Base-by-base conservation (phyloP, 2,797 vertebrate species). In the Lagodon rhomboides region DNA sequence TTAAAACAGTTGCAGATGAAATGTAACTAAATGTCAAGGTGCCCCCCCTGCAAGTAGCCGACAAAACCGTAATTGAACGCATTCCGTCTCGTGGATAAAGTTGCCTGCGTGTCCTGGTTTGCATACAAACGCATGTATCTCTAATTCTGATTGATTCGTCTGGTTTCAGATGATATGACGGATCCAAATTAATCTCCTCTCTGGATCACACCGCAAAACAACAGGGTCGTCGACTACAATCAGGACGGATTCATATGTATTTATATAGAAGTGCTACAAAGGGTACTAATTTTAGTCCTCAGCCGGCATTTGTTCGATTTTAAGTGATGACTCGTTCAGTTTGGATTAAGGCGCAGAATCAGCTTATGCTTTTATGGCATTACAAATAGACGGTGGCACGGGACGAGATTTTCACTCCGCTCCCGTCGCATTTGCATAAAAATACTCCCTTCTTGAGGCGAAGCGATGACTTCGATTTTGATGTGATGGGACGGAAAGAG, bases 1-100 rank as follows among this genome's bases (percentile, higher is more conserved):
- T 78, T 66, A 49, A 62, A 60, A 56, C 5, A n/a, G 11, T 16
- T n/a, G 44, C 27, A 56, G 5, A 58, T 30, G 12, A 46, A 12
- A 60, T 71, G 8, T 68, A 17, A 64, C 12, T 47, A 46, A 56
- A 79, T 47, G 41, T 62, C 3, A 27, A 54, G n/a, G 5, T 60
- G n/a, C 25, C 50, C 23, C 50, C 23, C 22, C 23, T 4, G 3
- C 20, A 61, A 43, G 13, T 47, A 46, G 17, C 27, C 34, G 13
- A 71, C 27, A 76, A 6, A n/a, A 41, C 20, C n/a, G 17, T 18
- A 6, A 43, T 23, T 38, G 18, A 20, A 44, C 2, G 58, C 25
- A 47, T 61, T 54, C 43, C 1, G 38, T 55, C 20, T 43, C 34
- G 30, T n/a, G 23, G 18, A 13, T 50, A 8, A 47, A 66, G 11